Evolutionary conservation across 2,888 invertebrate genomes (phyloP).

Genomic region (Synergus itoensis): DNA sequence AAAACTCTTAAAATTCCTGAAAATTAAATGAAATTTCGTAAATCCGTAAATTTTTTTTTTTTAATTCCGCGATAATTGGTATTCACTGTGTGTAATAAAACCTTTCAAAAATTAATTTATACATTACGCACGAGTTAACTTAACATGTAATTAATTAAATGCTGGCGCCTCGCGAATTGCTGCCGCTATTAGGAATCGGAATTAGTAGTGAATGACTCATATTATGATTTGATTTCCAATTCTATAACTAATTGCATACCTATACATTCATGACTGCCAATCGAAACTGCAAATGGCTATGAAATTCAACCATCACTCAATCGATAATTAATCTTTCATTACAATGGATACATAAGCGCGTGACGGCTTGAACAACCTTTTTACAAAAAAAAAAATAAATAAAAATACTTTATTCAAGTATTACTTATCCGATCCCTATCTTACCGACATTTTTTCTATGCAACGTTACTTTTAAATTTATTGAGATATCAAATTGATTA

Average conservation of each 20-base stretch:
- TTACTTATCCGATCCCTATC: no score
- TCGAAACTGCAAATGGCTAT: background rate
- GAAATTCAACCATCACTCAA: background rate
- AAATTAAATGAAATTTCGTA: no score
- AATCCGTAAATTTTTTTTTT: background rate
- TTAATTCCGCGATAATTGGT: background rate
- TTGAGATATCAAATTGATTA: no score
- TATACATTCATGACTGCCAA: background rate
- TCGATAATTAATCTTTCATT: background rate
- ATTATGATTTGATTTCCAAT: conserved; percentile 10
- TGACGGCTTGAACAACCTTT: background rate
- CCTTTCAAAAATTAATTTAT: background rate
- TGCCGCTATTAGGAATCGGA: background rate
- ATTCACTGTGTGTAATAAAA: background rate
- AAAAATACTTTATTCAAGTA: no score
- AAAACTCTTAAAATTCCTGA: no score
- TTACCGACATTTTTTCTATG: no score
- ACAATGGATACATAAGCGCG: background rate
- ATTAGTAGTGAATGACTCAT: background rate
- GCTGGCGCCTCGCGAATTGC: background rate
- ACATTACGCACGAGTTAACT: background rate
- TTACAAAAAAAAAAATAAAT: background rate
- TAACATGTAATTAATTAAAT: background rate
- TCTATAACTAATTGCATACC: background rate
- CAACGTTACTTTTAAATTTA: no score